Evolutionary conservation across 2,113 vertebrate species (phyloP), one percentile per base, ranked within the genome.

Genomic region (Calonectris borealis): DNA sequence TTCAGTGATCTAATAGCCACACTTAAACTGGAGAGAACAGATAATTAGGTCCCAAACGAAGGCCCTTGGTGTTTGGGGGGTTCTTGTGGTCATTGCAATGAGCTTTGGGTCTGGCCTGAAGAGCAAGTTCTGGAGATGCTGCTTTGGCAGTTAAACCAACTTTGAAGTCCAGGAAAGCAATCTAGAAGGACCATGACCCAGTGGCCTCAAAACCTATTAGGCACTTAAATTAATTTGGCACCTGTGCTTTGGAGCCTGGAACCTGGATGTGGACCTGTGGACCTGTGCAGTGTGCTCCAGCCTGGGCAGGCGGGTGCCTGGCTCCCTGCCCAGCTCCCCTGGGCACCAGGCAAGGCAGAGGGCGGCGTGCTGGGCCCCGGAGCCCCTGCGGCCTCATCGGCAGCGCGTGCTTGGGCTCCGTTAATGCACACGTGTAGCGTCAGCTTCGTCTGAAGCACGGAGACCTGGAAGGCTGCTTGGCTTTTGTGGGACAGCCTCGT

Each of bases 371-470:
- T 10, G 42, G 29, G 11, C 48, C 26, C 24, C 2, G 1, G 24
- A 38, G 22, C 27, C 16, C 31, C 42, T 18, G 54, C 1, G 0
- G 57, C 48, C 46, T 40, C 49, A 6, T 11, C 1, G 0, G 1
- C 58, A 52, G 31, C 3, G 32, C 0, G 1, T 13, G 32, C 38
- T 32, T 13, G 14, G 40, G 22, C 3, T 25, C 21, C 10, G 0
- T 3, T 21, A 12, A 5, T 36, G 29, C 16, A 24, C 42, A 16
- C 1, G 0, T 10, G 52, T 2, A 6, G 27, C 3, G 4, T 52
- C n/a, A 9, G 36, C 72, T 36, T 22, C 4, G 2, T 16, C 82
- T 55, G 72, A 17, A 64, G 58, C 32, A 29, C 0, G 5, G 44
- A 31, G 49, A 77, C 44, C 73, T 42, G 16, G 6, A 14, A 51